Evolutionary conservation across 2,888 invertebrate genomes (phyloP).

Genomic region (Ectropis crepuscularia): DNA sequence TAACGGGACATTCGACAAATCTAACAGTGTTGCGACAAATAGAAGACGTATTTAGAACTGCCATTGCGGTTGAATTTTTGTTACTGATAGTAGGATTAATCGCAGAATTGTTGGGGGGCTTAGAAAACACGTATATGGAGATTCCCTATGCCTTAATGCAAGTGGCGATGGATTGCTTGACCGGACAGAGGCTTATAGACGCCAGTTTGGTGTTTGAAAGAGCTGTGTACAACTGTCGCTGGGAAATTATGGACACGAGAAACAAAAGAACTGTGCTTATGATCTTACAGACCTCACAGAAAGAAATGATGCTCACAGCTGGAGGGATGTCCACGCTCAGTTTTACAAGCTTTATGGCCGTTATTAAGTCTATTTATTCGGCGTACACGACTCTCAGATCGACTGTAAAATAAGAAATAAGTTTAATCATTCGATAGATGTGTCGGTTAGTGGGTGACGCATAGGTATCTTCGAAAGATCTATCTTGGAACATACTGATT

Average conservation of each 20-base stretch:
- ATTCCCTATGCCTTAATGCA: slow-evolving; percentile 60
- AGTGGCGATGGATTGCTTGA: slow-evolving; percentile 55
- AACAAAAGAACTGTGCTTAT: slow-evolving; percentile 54
- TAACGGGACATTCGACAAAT: slow-evolving; percentile 53
- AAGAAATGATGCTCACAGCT: slow-evolving; percentile 51
- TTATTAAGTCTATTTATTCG: slow-evolving; percentile 52
- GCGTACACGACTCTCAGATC: slow-evolving; percentile 55
- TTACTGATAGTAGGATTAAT: slow-evolving; percentile 56
- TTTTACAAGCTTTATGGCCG: slow-evolving; percentile 50
- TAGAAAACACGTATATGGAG: slow-evolving; percentile 61
- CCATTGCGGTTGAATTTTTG: slow-evolving; percentile 59
- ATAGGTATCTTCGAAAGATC: too few relatives aligned
- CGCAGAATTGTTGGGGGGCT: slow-evolving; percentile 61
- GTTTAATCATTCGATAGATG: too few relatives aligned
- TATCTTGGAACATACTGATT: too few relatives aligned
- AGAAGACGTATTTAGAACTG: slow-evolving; percentile 53
- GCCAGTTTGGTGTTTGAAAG: slow-evolving; percentile 48
- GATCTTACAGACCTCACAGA: slow-evolving; percentile 55
- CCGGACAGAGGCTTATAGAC: slow-evolving; percentile 56
- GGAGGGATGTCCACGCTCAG: slow-evolving; percentile 53
- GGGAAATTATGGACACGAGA: slow-evolving; percentile 53
- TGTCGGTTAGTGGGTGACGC: too few relatives aligned
- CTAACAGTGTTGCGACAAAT: slow-evolving; percentile 49
- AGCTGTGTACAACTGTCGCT: slow-evolving; percentile 55
- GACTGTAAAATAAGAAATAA: slow-evolving; percentile 37